phyloP scores from a whole-genome alignment of 2,797 vertebrate species.

The Prionace glauca region DNA sequence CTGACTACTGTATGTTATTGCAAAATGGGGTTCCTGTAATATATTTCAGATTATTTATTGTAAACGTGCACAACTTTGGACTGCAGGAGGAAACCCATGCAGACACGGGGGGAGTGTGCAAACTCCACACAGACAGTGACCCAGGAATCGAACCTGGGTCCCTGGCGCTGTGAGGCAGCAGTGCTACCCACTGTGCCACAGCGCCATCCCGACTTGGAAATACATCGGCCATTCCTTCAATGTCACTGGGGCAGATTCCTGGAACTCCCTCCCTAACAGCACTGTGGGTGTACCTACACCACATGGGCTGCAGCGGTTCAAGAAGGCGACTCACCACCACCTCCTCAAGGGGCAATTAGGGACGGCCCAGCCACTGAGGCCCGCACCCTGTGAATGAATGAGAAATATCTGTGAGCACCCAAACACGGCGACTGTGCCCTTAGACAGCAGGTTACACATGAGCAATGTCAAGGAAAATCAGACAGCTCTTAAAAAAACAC shows the following conservation, averaged over 20 bases:
- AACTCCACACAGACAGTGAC: too few relatives aligned
- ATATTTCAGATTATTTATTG: too few relatives aligned
- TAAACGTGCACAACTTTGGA: too few relatives aligned
- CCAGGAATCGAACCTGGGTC: too few relatives aligned
- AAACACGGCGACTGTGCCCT: not conserved
- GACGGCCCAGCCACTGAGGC: not conserved
- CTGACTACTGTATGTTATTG: too few relatives aligned
- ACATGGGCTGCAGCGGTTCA: not conserved
- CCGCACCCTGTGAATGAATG: not conserved
- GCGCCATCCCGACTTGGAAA: too few relatives aligned
- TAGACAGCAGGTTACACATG: not conserved
- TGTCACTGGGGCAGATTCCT: not conserved
- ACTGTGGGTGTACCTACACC: not conserved
- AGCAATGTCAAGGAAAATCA: not conserved
- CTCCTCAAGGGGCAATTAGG: not conserved
- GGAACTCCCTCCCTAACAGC: not conserved
- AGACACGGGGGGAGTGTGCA: too few relatives aligned
- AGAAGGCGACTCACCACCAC: not conserved
- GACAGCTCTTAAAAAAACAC: not conserved
- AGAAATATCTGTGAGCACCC: not conserved
- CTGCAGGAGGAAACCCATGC: too few relatives aligned
- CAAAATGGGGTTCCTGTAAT: too few relatives aligned
- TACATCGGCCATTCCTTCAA: not conserved
- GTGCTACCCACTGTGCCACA: too few relatives aligned
- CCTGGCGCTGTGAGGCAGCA: too few relatives aligned